phyloP scores from a whole-genome alignment of 37 sponge, comb jelly and placozoan genomes.

The Ephydatia muelleri region DNA sequence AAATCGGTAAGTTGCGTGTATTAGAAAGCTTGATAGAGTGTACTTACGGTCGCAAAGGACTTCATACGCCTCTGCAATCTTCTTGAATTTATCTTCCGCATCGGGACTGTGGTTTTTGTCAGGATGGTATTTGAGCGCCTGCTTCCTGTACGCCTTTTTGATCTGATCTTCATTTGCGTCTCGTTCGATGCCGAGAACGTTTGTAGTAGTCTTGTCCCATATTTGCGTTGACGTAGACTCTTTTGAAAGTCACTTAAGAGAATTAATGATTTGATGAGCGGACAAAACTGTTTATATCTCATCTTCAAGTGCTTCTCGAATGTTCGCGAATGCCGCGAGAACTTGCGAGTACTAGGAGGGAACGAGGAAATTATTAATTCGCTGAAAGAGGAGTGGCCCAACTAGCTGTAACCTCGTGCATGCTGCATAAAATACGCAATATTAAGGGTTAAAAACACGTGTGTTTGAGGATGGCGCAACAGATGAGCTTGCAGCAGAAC shows the following conservation, averaged over 20 bases:
- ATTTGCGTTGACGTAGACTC: background rate
- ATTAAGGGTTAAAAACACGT: constrained; percentile 1
- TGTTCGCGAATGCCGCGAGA: constrained; percentile 18
- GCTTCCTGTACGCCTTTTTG: constrained; percentile 94
- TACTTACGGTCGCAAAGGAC: constrained; percentile 85
- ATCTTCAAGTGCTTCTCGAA: constrained; percentile 34
- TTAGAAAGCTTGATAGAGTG: no score
- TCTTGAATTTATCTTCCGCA: constrained; percentile 96
- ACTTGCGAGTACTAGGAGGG: constrained; percentile 25
- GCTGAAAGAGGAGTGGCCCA: constrained; percentile 15
- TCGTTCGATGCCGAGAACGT: constrained; percentile 78
- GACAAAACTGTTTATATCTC: no score
- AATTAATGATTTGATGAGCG: no score
- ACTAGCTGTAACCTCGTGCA: no score
- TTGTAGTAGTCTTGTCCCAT: constrained; percentile 99
- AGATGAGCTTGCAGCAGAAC: background rate
- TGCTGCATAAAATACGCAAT: no score
- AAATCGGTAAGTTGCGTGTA: no score
- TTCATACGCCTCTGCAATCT: constrained; percentile 95
- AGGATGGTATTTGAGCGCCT: constrained; percentile 96
- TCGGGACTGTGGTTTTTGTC: constrained; percentile 93
- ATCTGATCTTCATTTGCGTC: constrained; percentile 81
- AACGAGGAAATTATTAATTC: background rate
- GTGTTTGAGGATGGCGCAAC: background rate
- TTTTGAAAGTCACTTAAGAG: no score